phyloP scores from a whole-genome alignment of 2,888 invertebrate genomes.

The Pterostichus niger region DNA sequence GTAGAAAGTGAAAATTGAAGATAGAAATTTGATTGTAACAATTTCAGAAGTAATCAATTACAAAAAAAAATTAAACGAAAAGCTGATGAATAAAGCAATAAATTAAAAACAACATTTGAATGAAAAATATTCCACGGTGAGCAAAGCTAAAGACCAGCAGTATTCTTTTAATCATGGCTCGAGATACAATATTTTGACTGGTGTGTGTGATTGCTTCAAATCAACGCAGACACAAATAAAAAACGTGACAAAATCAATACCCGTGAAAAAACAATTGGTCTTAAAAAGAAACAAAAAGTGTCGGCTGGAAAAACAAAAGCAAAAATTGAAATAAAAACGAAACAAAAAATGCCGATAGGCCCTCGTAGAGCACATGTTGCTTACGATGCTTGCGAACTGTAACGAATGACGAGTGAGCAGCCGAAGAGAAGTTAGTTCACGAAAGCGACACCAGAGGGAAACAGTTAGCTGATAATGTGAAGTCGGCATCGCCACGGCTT shows the following conservation, averaged over 20 bases:
- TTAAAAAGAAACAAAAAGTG: constrained; percentile 56
- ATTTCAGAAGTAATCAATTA: neutral
- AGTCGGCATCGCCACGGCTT: constrained; percentile 21
- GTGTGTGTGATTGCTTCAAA: constrained; percentile 34
- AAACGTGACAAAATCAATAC: constrained; percentile 66
- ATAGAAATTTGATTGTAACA: neutral
- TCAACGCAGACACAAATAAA: constrained; percentile 65
- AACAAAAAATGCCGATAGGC: constrained; percentile 30
- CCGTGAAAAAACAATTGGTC: constrained; percentile 59
- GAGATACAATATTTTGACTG: constrained; percentile 48
- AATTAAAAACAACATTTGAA: constrained; percentile 29
- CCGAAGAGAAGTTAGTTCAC: constrained; percentile 47
- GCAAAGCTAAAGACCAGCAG: constrained; percentile 18
- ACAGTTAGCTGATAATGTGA: constrained; percentile 55
- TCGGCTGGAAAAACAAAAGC: constrained; percentile 42
- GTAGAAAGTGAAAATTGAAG: constrained; percentile 22
- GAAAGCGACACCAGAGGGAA: constrained; percentile 59
- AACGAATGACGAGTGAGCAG: constrained; percentile 53
- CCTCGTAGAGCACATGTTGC: constrained; percentile 52
- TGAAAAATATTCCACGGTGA: constrained; percentile 11
- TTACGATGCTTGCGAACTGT: constrained; percentile 44
- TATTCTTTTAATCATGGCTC: constrained; percentile 13
- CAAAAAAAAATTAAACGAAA: too few species aligned
- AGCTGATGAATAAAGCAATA: too few species aligned
- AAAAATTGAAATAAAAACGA: constrained; percentile 48